phyloP scores from a whole-genome alignment of 1,140 invertebrate genomes.

The Drosophila oshimai region DNA sequence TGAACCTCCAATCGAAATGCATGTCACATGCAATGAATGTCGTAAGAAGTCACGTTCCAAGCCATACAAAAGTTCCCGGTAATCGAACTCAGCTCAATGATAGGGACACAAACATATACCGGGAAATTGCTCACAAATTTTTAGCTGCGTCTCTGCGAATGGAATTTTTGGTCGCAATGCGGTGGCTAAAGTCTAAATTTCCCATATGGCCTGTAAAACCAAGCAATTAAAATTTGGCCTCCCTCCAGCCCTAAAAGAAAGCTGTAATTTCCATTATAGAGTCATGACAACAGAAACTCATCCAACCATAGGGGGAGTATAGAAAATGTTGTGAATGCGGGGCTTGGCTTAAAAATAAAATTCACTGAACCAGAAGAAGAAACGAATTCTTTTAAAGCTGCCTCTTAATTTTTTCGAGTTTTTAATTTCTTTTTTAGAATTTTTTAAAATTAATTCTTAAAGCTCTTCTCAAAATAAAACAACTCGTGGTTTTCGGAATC shows the following conservation, averaged over 20 bases:
- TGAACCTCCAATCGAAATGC: conserved; percentile 49
- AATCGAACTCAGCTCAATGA: conserved; percentile 49
- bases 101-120: conserved; percentile 23
- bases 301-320: conserved; percentile 26
- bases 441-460: too few relatives aligned
- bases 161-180: conserved; percentile 27
- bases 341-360: conserved; percentile 14
- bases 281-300: conserved; percentile 50
- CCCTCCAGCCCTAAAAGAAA: conserved; percentile 12
- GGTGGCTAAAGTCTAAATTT: conserved; percentile 38
- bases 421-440: too few relatives aligned
- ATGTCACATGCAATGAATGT: conserved; percentile 61
- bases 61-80: conserved; percentile 53
- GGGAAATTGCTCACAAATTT: conserved; percentile 13
- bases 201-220: conserved; percentile 62
- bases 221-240: conserved; percentile 46
- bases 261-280: conserved; percentile 55
- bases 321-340: conserved; percentile 3
- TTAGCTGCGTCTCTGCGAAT: conserved; percentile 10
- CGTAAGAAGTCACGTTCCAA: conserved; percentile 53
- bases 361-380: conserved; percentile 22
- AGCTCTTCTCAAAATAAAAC: too few relatives aligned
- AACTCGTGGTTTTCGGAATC: too few relatives aligned
- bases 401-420: too few relatives aligned
- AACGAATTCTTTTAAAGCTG: not conserved